Evolutionary conservation across 2,888 invertebrate species (phyloP).

Genomic region (Cacoxenus indagator): DNA sequence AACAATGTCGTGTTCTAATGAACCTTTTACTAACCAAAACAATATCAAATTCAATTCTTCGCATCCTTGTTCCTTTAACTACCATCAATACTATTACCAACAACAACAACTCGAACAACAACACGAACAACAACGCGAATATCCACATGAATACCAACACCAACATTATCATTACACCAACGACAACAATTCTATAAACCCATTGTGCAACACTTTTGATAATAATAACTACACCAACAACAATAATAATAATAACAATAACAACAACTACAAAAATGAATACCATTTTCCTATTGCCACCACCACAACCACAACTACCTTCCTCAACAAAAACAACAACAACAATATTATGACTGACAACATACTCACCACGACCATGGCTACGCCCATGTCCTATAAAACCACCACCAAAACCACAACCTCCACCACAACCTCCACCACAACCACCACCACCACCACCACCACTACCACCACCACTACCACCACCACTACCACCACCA

Average conservation of each 20-base stretch:
- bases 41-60: constrained; percentile 45
- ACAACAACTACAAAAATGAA: constrained; percentile 41
- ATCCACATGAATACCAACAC: constrained; percentile 31
- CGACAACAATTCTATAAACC: constrained; percentile 21
- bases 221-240: constrained; percentile 16
- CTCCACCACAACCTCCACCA: constrained; percentile 36
- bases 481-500: constrained; percentile 51
- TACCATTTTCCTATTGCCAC: not conserved
- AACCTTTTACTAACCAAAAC: constrained; percentile 55
- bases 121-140: constrained; percentile 24
- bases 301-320: constrained; percentile 12
- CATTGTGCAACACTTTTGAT: not conserved
- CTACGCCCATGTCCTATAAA: constrained; percentile 28
- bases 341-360: not conserved
- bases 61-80: constrained; percentile 37
- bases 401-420: constrained; percentile 35
- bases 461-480: constrained; percentile 43
- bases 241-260: constrained; percentile 28
- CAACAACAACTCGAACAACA: constrained; percentile 27
- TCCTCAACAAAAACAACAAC: constrained; percentile 34
- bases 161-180: constrained; percentile 32
- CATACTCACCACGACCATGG: not conserved
- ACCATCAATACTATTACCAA: constrained; percentile 34
- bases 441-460: constrained; percentile 38
- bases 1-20: constrained; percentile 50